phyloP scores from a whole-genome alignment of 2,888 invertebrate species.

The Acanthosepion pharaonis region DNA sequence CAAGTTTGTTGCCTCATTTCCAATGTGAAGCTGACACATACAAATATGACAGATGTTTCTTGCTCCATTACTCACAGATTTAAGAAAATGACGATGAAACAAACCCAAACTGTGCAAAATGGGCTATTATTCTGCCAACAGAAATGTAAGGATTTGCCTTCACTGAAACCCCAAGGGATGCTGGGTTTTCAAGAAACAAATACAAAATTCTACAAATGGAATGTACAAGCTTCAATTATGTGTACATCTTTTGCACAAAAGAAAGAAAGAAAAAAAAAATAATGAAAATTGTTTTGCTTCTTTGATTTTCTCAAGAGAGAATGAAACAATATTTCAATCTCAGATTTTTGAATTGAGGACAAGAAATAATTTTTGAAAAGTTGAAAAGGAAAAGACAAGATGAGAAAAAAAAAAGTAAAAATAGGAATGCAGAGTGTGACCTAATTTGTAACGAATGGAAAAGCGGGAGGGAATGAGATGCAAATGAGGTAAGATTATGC shows the following conservation, averaged over 20 bases:
- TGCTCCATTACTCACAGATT: background rate
- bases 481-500: background rate
- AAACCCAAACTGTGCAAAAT: background rate
- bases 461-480: background rate
- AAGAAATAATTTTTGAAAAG: constrained; percentile 33
- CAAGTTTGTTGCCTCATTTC: background rate
- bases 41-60: background rate
- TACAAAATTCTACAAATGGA: too few relatives aligned
- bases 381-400: background rate
- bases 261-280: background rate
- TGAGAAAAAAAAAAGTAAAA: background rate
- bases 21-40: background rate
- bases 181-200: background rate
- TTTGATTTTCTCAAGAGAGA: background rate
- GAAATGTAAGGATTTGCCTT: background rate
- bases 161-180: background rate
- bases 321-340: background rate
- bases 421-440: background rate
- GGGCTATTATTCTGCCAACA: background rate
- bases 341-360: background rate
- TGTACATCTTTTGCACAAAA: background rate
- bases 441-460: background rate
- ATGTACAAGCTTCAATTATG: background rate
- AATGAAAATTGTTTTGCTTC: background rate
- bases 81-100: background rate